Base-by-base conservation (phyloP, 2,797 vertebrate species). In the Nyctalus aviator region DNA sequence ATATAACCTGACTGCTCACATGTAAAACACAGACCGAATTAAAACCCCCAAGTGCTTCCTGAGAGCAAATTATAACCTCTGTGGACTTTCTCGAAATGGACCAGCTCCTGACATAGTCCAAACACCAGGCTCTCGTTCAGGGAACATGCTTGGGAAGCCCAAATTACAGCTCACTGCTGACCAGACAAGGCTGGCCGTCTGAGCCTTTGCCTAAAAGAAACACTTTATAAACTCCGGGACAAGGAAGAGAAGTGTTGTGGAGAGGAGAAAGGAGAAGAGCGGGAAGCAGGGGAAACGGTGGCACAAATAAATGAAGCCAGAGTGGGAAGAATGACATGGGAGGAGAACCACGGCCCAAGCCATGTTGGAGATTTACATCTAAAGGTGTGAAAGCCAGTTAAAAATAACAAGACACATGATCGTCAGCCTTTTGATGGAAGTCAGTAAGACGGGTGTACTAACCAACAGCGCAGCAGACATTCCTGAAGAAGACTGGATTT, bases 401-500 rank as follows among this genome's bases (percentile, higher is more conserved):
- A n/a, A 82, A 27, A 46, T 4, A 55, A 21, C 5, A 83, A 12
- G 59, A 64, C 27, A 75, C 30, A 37, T 55, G 72, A 53, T 6
- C 72, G 15, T 82, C 46, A 81, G 53, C 7, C 17, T 88, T 73
- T 81, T 50, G 35, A 69, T 79, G 20, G 53, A 77, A 86, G 48
- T 69, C 57, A 88, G 37, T 9, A 48, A 20, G 32, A 82, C 90
- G 8, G 23, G 4, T 35, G 73, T 87, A 77, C 62, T 59, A 86
- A 94, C 93, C 76, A 57, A 37, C 0, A 76, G 30, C 90, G 46
- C 18, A 1, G 79, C 12, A 93, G 88, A 53, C 68, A 69, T 13
- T 95, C 79, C 48, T 69, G 78, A 86, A 84, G 73, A 68, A 96
- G 37, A 72, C 69, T 95, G 44, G 79, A 41, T 83, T 88, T 91